These are phyloP conservation scores for Mylabris phalerata DNA, from an alignment of 1,140 invertebrate genomes.

Conservation along the genomic window DNA sequence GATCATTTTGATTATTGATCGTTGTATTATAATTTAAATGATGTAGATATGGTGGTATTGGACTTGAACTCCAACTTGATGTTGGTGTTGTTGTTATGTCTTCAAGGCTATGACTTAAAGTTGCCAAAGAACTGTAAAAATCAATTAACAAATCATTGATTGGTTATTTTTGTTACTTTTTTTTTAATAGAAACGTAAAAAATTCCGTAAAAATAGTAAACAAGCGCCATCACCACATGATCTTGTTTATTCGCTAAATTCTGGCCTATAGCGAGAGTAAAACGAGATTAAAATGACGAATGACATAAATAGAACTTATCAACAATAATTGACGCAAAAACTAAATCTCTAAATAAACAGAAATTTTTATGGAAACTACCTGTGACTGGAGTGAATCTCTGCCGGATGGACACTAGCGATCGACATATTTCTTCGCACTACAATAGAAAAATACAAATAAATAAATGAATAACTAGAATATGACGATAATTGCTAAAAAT, in stretches of 20 bases:
- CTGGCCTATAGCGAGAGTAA: not conserved
- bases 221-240: not conserved
- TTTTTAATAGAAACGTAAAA: not conserved
- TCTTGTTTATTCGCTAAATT: not conserved
- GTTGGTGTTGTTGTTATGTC: slow-evolving; percentile 24
- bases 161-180: not conserved
- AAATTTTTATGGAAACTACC: slow-evolving; percentile 21
- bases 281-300: not conserved
- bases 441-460: slow-evolving; percentile 18
- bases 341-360: not conserved
- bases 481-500: no score
- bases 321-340: not conserved
- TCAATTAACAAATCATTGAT: not conserved
- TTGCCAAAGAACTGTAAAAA: slow-evolving; percentile 36
- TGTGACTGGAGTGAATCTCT: slow-evolving; percentile 36
- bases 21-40: slow-evolving; percentile 13
- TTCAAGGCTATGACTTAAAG: slow-evolving; percentile 38
- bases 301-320: not conserved
- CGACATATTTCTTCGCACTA: slow-evolving; percentile 34
- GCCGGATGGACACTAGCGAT: slow-evolving; percentile 38
- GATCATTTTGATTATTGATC: slow-evolving; percentile 29
- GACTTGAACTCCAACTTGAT: slow-evolving; percentile 28
- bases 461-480: not conserved
- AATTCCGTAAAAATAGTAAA: not conserved
- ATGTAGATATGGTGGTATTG: not conserved